Conservation (phyloP, 2,888 invertebrate species). For the Eristalis pertinax region DNA sequence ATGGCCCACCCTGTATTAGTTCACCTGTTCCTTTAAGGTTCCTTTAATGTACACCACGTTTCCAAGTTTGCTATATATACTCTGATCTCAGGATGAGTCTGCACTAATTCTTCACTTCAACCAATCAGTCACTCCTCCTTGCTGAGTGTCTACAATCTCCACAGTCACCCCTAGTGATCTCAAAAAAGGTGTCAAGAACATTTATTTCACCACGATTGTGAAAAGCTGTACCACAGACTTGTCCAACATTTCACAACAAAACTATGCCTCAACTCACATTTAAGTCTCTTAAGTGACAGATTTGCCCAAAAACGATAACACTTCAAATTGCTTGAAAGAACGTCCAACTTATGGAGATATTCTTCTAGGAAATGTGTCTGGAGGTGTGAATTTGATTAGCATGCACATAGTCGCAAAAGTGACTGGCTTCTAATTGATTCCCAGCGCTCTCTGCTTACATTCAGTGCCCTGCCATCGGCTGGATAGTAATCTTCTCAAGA, state of each 20-base stretch:
- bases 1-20: too few relatives aligned
- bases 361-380: not conserved
- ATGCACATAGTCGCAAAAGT: not conserved
- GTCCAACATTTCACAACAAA: not conserved
- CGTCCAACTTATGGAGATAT: too few relatives aligned
- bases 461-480: not conserved
- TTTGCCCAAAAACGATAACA: not conserved
- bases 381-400: conserved; percentile 7
- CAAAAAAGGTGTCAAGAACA: too few relatives aligned
- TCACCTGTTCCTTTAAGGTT: too few relatives aligned
- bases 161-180: too few relatives aligned
- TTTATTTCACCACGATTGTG: not conserved
- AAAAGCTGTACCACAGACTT: not conserved
- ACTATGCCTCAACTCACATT: too few relatives aligned
- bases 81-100: too few relatives aligned
- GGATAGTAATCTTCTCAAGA: not conserved
- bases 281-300: not conserved
- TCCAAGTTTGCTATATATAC: too few relatives aligned
- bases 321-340: not conserved
- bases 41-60: too few relatives aligned
- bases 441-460: not conserved
- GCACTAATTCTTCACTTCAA: too few relatives aligned
- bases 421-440: not conserved
- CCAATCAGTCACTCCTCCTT: too few relatives aligned
- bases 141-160: too few relatives aligned